A percentile compares a stretch with the other conserved stretches of the same genome.
Evolutionary conservation across 64 coral and sea anemone species (phyloP).

Genomic region (Pachyseris speciosa): DNA sequence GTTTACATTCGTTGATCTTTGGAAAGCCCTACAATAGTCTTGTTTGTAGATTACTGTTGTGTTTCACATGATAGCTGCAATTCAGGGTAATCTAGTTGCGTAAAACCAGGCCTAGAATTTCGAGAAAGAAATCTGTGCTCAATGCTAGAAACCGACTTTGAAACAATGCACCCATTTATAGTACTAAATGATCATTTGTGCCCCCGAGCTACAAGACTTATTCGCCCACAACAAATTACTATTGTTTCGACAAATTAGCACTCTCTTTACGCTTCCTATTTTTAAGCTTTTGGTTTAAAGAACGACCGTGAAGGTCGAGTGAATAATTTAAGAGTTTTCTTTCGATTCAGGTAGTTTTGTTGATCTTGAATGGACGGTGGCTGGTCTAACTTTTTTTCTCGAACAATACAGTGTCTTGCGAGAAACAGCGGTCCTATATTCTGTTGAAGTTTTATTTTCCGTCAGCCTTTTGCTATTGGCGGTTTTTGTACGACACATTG

Average conservation of each 20-base stretch:
- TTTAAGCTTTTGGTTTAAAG: not conserved
- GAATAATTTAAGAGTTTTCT: not conserved
- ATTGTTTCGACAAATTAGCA: slow-evolving; percentile 28
- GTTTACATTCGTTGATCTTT: not conserved
- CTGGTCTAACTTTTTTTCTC: not conserved
- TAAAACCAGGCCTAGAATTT: not conserved
- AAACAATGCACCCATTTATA: not conserved
- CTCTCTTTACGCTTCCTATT: slow-evolving; percentile 29
- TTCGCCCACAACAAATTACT: not conserved
- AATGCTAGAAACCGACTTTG: not conserved
- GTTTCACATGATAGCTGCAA: not conserved
- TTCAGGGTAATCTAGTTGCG: too few relatives aligned
- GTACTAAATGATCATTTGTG: not conserved
- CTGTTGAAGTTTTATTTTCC: not conserved
- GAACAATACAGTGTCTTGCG: not conserved
- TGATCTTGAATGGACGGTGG: not conserved
- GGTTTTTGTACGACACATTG: not conserved
- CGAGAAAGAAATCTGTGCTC: not conserved
- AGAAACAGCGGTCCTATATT: slow-evolving; percentile 17
- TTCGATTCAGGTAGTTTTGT: not conserved
- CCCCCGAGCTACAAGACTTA: not conserved
- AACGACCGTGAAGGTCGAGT: not conserved
- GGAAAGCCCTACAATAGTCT: not conserved
- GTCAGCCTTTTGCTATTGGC: not conserved
- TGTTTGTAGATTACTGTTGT: not conserved